Evolutionary conservation across 2,888 invertebrate genomes (phyloP), one percentile per base, ranked within the genome.

Genomic region (Drosophila monieri): DNA sequence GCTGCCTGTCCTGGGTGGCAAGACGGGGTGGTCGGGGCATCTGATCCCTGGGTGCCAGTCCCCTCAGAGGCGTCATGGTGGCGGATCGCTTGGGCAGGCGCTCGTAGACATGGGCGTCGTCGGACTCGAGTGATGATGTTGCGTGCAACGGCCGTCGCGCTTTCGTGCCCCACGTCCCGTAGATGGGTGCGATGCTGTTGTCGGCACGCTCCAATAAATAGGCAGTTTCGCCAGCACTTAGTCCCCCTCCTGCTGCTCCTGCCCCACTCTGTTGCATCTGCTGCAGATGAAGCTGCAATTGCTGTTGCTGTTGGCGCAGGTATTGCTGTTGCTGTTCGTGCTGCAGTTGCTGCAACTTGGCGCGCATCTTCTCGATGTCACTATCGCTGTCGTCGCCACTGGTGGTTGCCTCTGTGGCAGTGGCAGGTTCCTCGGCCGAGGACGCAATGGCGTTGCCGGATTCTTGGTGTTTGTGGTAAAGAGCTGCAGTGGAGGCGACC

Each of bases 201-300:
- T 90, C 90, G 78, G 77, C 84, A 89, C 90, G 90, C 89, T 90
- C 90, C 88, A 90, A 80, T 90, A 90, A 89, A 53, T 90, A 90
- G 21, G 90, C 88, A 68, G 85, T 89, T 85, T 90, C 90, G 77
- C 88, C 81, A 73, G 74, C 55, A 48, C 32, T 66, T 4, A 15
- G 65, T 6, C 21, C 76, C 27, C 18, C 54, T 21, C 18, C 41
- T n/a, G 6, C 32, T 2, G 18, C 48, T 58, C 59, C 64, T 27
- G 62, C 64, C 35, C 15, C 39, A 41, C 15, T 41, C 43, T 43
- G 43, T 21, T 80, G 85, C 73, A 85, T 88, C 66, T 78, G 85
- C 64, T 88, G 88, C 6, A 80, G 67, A 56, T 88, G 80, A n/a
- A 83, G 75, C 32, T 77, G 74, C 73, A 85, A 72, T 43, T 77